Base-by-base conservation (phyloP, 2,888 invertebrate species). In the Autographa gamma region DNA sequence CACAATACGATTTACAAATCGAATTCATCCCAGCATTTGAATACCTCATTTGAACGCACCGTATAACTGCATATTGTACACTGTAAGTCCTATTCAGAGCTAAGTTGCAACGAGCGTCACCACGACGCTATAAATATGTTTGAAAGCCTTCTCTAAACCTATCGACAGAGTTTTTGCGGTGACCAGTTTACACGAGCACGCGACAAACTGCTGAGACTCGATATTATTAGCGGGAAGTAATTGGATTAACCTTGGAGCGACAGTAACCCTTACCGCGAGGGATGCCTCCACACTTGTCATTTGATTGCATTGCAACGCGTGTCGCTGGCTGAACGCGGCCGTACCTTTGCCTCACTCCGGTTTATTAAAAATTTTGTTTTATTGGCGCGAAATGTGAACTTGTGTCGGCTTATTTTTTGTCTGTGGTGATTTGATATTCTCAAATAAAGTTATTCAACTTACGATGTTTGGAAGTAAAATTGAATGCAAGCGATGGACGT, bases 401-500 rank as follows among this genome's bases (percentile, higher is more conserved):
- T 63, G 77, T 77, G 77, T 60, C 54, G 71, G 68, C 76, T 71
- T 59, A 16, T 48, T 64, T 62, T 48, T 63, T 62, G 6, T 67
- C 41, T 66, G 62, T 65, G 66, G 14, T 38, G 2, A 14, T 38
- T 48, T 48, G 2, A 48, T 48, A 7, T 7, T n/a, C 8, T n/a
- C 48, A 48, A 48, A 48, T 60, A 18, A 48, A 16, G 31, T 69
- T 73, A 59, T 59, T 6, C 8, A 13, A 63, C 34, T 38, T 68
- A 59, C n/a, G 52, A 97, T 97, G 97, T 97, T 97, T 86, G 96
- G 96, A 74, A 96, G 96, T 82, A 96, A 96, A 87, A 88, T 93
- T 71, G 96, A 97, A 76, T 96, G 96, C 62, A 93, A 97, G 87
- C 94, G 95, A 76, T 97, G 97, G 97, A 94, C 95, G 0, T 92